Conservation (phyloP, 1,140 invertebrate genomes). For the Drosophila dunni region DNA sequence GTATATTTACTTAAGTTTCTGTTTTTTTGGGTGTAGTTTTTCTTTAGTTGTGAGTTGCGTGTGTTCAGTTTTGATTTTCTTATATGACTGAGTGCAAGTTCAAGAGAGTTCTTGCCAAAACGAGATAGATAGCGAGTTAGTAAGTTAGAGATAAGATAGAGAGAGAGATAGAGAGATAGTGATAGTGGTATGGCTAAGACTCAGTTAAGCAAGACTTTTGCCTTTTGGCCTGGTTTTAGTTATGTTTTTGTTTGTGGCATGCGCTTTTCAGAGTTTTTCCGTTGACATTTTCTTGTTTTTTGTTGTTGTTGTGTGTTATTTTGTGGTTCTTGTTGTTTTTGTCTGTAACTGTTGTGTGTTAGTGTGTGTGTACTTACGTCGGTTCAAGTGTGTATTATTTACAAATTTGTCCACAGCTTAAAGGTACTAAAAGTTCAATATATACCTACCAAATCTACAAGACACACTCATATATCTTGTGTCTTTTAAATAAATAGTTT, state of each 20-base stretch:
- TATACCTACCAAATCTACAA: constrained; percentile 54
- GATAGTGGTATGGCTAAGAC: constrained; percentile 30
- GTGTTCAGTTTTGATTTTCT: constrained; percentile 30
- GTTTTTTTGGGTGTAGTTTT: constrained; percentile 18
- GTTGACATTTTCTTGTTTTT: constrained; percentile 35
- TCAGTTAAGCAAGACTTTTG: constrained; percentile 27
- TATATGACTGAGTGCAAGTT: constrained; percentile 64
- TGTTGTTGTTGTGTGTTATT: constrained; percentile 43
- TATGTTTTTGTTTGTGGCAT: constrained; percentile 38
- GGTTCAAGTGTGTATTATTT: constrained; percentile 67
- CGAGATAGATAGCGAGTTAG: constrained; percentile 36
- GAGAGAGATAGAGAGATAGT: constrained; percentile 32
- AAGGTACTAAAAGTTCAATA: constrained; percentile 19
- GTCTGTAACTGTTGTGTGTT: constrained; percentile 27
- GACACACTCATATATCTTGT: constrained; percentile 6
- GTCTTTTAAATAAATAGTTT: background rate
- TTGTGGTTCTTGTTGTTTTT: constrained; percentile 48
- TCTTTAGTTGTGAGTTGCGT: constrained; percentile 26
- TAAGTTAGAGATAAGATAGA: constrained; percentile 16
- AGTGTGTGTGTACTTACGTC: constrained; percentile 70
- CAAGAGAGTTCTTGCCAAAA: constrained; percentile 70
- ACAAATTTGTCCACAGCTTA: constrained; percentile 43
- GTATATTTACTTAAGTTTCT: constrained; percentile 48
- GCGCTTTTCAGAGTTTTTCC: constrained; percentile 46
- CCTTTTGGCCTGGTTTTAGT: constrained; percentile 16